Percentiles rank a stretch among this genome's conserved stretches.
Conservation (phyloP, 2,113 vertebrate genomes). For the Camelus dromedarius region DNA sequence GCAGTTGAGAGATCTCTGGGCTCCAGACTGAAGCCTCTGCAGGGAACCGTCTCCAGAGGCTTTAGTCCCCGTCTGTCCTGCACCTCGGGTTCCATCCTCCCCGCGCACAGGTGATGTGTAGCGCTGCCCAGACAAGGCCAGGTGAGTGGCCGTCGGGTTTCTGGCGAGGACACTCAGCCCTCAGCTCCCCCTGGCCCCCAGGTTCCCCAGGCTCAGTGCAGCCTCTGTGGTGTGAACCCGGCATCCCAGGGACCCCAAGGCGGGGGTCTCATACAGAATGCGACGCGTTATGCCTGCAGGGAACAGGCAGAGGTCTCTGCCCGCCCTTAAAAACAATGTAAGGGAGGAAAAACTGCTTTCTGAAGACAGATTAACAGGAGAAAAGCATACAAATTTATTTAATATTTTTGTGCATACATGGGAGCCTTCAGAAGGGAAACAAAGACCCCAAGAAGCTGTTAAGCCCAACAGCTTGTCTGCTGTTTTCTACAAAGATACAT, state of each 20-base stretch:
- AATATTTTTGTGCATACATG: background rate
- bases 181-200: background rate
- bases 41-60: background rate
- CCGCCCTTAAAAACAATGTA: background rate
- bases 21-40: background rate
- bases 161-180: background rate
- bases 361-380: background rate
- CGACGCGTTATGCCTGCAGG: background rate
- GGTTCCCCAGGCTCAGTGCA: background rate
- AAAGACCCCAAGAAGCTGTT: background rate
- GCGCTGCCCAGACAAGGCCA: background rate
- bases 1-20: background rate
- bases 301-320: no score
- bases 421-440: background rate
- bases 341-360: background rate
- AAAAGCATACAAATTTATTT: background rate
- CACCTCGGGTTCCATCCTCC: background rate
- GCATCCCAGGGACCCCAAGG: background rate
- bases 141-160: background rate
- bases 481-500: background rate
- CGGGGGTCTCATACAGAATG: background rate
- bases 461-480: background rate
- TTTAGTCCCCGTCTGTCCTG: background rate
- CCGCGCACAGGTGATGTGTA: rapidly evolving
- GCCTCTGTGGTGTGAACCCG: no score